A percentile compares a stretch with the other conserved stretches of the same genome.
phyloP scores from a whole-genome alignment of 2,113 vertebrate genomes.

The cattle (Bos taurus) region ARS-UCD2.0 NC_037338.1:103493001-103493500 shows the following conservation, averaged over 20 bases:
- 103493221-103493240: not conserved
- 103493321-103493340: not conserved
- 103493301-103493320: rapidly evolving
- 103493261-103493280: not conserved
- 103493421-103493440: not conserved
- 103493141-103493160: not conserved
- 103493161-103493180: not conserved
- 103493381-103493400: not conserved
- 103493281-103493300: rapidly evolving
- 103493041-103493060: not conserved
- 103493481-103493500: not conserved
- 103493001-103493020: not conserved
- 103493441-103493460: not conserved
- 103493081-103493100: not conserved
- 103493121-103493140: not conserved
- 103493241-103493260: not conserved
- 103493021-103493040: not conserved
- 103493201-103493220: not conserved
- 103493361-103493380: rapidly evolving
- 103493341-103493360: rapidly evolving
- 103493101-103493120: not conserved
- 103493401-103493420: rapidly evolving
- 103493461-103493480: not conserved
- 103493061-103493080: not conserved
- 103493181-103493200: not conserved